Base-by-base conservation (phyloP, 2,888 invertebrate species). In the Coenonympha glycerion region DNA sequence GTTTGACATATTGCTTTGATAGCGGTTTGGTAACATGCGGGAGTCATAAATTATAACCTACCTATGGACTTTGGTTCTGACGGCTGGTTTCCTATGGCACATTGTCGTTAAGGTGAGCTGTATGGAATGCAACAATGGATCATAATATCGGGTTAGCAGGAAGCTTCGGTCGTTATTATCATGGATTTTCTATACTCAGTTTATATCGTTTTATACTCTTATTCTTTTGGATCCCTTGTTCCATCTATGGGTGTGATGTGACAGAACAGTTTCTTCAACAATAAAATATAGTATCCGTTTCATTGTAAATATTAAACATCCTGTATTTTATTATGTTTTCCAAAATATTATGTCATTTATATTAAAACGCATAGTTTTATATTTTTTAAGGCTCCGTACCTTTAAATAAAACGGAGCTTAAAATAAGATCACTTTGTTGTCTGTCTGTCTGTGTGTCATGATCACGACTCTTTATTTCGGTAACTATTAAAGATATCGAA, bases 1-100 rank as follows among this genome's bases (percentile, higher is more conserved):
- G 67, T 79, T 73, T 83, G 83, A 83, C 84, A 77, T 83, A 85
- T 86, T 76, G 79, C 76, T 77, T 72, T 76, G 80, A 82, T 82
- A 76, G 75, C 74, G 75, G 74, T 73, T 73, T 62, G 66, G 68
- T 69, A 60, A 59, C 59, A 76, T 73, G 71, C 70, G 72, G 72
- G 60, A 56, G 48, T 65, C 71, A 73, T 84, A 79, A 80, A 82
- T 79, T 71, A 73, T 68, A 69, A 65, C 53, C 66, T 66, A 64
- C 65, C 61, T 59, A 59, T 63, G 60, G 60, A 59, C 52, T 46
- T 19, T 46, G 46, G 36, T 34, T 45, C 28, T 19, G 46, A 37
- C 34, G 40, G 47, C 28, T 36, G 47, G 45, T 47, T 44, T 44
- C 53, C 53, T 50, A 48, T 49, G 49, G 45, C 56, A 53, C 26